Conservation (phyloP, 1,140 invertebrate genomes). For the Polyergus mexicanus region DNA sequence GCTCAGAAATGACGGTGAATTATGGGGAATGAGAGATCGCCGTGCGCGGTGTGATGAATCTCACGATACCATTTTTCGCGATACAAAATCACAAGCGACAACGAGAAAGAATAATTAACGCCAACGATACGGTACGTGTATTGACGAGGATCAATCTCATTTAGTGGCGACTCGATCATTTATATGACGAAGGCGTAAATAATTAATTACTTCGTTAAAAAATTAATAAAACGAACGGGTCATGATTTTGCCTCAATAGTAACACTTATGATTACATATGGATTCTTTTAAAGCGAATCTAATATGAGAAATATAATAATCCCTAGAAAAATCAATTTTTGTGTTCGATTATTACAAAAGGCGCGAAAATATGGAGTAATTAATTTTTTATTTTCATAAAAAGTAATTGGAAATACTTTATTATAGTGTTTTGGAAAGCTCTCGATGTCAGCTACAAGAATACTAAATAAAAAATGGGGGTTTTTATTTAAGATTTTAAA, state of each 20-base stretch:
- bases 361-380: neutral
- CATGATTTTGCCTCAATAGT: neutral
- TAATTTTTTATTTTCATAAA: slow-evolving; percentile 11
- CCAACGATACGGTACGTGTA: slow-evolving; percentile 2
- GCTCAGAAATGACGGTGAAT: slow-evolving; percentile 36
- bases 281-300: neutral
- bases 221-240: slow-evolving; percentile 8
- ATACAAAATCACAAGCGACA: slow-evolving; percentile 31
- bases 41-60: slow-evolving; percentile 33
- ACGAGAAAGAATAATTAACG: slow-evolving; percentile 55
- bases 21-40: slow-evolving; percentile 29
- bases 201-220: slow-evolving; percentile 42
- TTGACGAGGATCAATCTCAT: slow-evolving; percentile 36
- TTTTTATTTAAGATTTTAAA: no score
- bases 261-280: neutral
- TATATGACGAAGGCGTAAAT: slow-evolving; percentile 6
- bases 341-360: neutral
- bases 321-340: neutral
- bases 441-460: no score
- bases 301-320: neutral
- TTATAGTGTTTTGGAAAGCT: no score
- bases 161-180: neutral
- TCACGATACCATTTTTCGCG: slow-evolving; percentile 28
- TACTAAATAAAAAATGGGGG: no score
- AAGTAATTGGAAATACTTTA: no score